Percentiles rank a stretch among this genome's conserved stretches.
phyloP scores from a whole-genome alignment of 1,140 invertebrate species.

The Charaxes varanes region DNA sequence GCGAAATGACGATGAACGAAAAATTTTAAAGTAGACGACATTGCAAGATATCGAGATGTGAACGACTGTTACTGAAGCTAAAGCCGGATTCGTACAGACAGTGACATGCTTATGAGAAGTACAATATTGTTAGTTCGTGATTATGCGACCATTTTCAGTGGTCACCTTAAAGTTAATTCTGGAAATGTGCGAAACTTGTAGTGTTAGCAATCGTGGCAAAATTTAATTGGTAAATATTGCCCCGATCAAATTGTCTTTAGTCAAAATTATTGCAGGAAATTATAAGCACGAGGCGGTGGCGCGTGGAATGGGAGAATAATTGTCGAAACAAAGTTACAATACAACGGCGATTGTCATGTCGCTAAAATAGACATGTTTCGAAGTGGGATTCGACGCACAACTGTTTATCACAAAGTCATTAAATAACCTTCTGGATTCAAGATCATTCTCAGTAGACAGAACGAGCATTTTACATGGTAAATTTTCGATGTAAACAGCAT shows the following conservation, averaged over 20 bases:
- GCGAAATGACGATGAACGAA: constrained; percentile 31
- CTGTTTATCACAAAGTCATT: too few species aligned
- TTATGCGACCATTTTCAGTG: constrained; percentile 1
- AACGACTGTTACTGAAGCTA: constrained; percentile 16
- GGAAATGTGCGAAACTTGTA: too few species aligned
- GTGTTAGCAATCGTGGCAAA: constrained; percentile 8
- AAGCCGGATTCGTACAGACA: constrained; percentile 33
- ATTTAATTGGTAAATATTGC: constrained; percentile 4
- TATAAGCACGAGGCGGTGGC: constrained; percentile 24
- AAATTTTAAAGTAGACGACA: constrained; percentile 9
- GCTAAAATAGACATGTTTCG: constrained; percentile 7
- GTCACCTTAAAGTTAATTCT: not conserved
- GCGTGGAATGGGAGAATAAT: constrained; percentile 30
- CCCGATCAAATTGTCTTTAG: constrained; percentile 1
- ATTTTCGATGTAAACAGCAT: too few species aligned
- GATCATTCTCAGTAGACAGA: too few species aligned
- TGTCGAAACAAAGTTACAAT: constrained; percentile 19
- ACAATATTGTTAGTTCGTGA: constrained; percentile 60
- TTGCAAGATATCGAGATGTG: constrained; percentile 12
- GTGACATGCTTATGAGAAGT: constrained; percentile 57
- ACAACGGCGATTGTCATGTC: constrained; percentile 21
- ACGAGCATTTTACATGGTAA: too few species aligned
- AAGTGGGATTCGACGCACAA: too few species aligned
- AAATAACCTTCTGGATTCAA: too few species aligned
- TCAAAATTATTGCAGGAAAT: constrained; percentile 1